These are phyloP conservation scores for Morus bassanus DNA, from an alignment of 2,797 vertebrate species.

Conservation along the genomic window DNA sequence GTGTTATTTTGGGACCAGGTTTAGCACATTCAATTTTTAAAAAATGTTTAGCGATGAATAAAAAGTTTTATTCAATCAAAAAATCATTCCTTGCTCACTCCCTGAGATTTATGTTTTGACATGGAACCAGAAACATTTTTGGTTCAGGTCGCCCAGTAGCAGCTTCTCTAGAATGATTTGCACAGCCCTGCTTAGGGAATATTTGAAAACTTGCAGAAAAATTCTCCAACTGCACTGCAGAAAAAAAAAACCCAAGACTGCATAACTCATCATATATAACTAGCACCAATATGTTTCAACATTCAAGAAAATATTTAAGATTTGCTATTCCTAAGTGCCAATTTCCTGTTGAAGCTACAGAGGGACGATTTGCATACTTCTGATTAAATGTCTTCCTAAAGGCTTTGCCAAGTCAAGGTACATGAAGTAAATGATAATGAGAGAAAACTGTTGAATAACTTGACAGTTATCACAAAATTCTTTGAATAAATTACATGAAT, in stretches of 20 bases:
- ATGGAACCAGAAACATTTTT: not conserved
- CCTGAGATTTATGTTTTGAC: not conserved
- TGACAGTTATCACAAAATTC: not conserved
- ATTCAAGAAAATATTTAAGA: not conserved
- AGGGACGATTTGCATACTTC: slow-evolving; percentile 22
- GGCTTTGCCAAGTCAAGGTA: slow-evolving; percentile 16
- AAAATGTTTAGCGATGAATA: not conserved
- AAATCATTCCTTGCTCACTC: not conserved
- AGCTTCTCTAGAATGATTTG: not conserved
- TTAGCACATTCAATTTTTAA: not conserved
- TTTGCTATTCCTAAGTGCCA: not conserved
- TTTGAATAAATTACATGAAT: slow-evolving; percentile 10
- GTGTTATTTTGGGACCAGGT: not conserved
- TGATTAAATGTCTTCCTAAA: slow-evolving; percentile 31
- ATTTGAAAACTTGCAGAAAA: not conserved
- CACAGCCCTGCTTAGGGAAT: not conserved
- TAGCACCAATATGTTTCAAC: not conserved
- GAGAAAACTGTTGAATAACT: slow-evolving; percentile 9
- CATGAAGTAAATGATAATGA: slow-evolving; percentile 7
- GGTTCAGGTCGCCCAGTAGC: not conserved
- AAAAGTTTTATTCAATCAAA: not conserved
- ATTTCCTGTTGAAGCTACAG: not conserved
- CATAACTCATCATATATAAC: not conserved
- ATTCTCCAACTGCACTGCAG: not conserved
- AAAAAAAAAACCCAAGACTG: not conserved